Base-by-base conservation (phyloP, 2,888 invertebrate genomes). In the Lamellibrachia satsuma region DNA sequence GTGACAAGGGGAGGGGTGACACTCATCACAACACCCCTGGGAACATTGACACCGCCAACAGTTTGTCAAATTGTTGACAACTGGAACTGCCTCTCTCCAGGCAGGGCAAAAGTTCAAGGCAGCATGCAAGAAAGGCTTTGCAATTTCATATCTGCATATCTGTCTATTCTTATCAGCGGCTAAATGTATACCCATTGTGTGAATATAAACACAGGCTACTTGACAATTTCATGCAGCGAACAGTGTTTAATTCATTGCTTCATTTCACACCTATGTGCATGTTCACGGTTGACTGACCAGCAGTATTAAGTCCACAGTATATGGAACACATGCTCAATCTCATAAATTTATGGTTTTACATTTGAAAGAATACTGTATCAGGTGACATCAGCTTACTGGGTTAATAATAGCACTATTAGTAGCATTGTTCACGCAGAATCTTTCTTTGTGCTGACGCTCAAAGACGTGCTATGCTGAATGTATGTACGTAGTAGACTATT, bases 371-470 rank as follows among this genome's bases (percentile, higher is more conserved):
- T 75, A 15, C n/a, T 1, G 75, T 75, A 75, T 75, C 75, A 75
- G 75, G 75, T 75, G 75, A 75, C 75, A 75, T 75, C 75, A 75
- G 75, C 75, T 75, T 11, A 75, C 22, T 75, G 15, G 22, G 75
- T n/a, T 75, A 75, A 75, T 75, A 75, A 75, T 22, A 75, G n/a
- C 75, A 75, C 75, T 75, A 75, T 75, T 75, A 75, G 75, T 75
- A 75, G 75, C 22, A 22, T 75, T 75, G 75, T 75, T 22, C 75
- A 75, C 6, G 22, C n/a, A 75, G 75, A 75, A 6, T 6, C 22
- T 15, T 11, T 2, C 75, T 22, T 75, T 75, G 75, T 75, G 75
- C 3, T 75, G 75, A 75, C 15, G 75, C 75, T 75, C 75, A 75
- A 60, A 60, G 75, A 75, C 2, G n/a, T 75, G 15, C 75, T 75